Conservation (phyloP, 2,113 vertebrate species). For the Eubucco bourcierii region DNA sequence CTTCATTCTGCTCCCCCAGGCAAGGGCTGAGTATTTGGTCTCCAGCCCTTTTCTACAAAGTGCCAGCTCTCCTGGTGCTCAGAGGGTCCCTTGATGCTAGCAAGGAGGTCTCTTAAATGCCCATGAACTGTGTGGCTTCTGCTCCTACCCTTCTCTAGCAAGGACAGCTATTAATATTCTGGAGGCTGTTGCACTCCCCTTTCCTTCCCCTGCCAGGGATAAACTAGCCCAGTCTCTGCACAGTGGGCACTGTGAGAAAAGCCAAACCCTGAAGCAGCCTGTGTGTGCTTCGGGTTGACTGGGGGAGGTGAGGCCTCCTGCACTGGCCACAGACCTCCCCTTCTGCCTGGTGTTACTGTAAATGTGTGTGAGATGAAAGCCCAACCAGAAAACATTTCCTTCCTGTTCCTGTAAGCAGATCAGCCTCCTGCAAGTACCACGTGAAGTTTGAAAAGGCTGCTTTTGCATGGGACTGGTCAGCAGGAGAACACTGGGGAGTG, state of each 20-base stretch:
- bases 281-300: background rate
- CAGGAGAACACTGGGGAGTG: background rate
- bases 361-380: slow-evolving; percentile 45
- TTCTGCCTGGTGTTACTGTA: slow-evolving; percentile 23
- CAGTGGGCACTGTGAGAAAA: slow-evolving; percentile 14
- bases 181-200: background rate
- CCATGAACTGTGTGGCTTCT: background rate
- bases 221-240: background rate
- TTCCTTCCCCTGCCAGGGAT: slow-evolving; percentile 11
- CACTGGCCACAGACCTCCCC: background rate
- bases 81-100: background rate
- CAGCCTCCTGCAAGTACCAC: background rate
- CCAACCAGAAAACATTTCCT: slow-evolving; percentile 47
- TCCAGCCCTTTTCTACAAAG: background rate
- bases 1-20: background rate
- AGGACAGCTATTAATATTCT: slow-evolving; percentile 34
- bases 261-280: background rate
- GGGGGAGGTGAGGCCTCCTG: background rate
- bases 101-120: background rate
- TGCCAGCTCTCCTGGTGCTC: background rate
- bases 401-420: slow-evolving; percentile 31
- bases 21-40: accelerated
- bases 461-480: background rate
- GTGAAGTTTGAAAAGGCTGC: background rate
- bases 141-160: background rate